Base-by-base conservation (phyloP, 2,888 invertebrate genomes). In the Coenonympha glycerion region DNA sequence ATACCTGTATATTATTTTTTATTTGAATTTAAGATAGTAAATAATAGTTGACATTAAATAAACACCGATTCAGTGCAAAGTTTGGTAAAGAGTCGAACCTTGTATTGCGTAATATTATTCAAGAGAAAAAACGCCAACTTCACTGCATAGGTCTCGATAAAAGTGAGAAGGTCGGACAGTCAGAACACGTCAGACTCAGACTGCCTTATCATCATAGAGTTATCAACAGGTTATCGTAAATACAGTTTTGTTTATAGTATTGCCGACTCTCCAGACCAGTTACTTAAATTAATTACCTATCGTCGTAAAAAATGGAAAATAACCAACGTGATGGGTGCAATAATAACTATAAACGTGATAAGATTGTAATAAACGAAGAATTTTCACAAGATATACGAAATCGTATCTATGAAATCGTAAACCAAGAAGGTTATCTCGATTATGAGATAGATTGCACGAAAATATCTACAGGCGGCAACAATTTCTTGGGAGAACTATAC, bases 401-500 rank as follows among this genome's bases (percentile, higher is more conserved):
- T 28, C 31, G 55, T 6, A 28, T 67, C 9, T 36, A 52, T 0
- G 45, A 52, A 13, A 66, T 74, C 30, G 62, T 65, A 16, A 52
- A 59, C 24, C 56, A 49, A 15, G 65, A 68, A 53, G 59, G 58
- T 3, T 74, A 66, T 40, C 26, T 51, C 2, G 51, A 48, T 0
- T 60, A 66, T 30, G 49, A 62, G 39, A 55, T 71, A 3, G 13
- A 46, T 11, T 59, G 54, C 11, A 63, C 56, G n/a, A 64, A 58
- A 34, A 36, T 75, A 4, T 60, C 66, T 0, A 56, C 70, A 2
- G 62, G 57, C 6, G 70, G 71, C 6, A 67, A 65, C 4, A 73
- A 72, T 28, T 78, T 63, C 37, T 65, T 77, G 49, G 75, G 69
- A 1, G 40, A 60, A 6, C 26, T 76, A 2, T 73, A 64, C 28